Conservation (phyloP, 2,797 vertebrate genomes). For the Chloroceryle amazona region DNA sequence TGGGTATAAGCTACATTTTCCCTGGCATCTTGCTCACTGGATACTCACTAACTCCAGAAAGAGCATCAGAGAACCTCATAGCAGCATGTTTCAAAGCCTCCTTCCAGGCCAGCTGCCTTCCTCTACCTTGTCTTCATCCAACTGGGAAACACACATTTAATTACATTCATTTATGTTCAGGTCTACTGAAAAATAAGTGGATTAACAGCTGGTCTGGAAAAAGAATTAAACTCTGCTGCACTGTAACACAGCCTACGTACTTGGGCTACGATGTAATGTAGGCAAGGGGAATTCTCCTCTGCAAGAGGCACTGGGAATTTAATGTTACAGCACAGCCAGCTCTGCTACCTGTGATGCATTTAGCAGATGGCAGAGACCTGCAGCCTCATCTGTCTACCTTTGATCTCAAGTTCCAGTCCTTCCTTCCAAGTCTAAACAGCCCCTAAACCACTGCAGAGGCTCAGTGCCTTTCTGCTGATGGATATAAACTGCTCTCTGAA, state of each 20-base stretch:
- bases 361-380: slow-evolving; percentile 37
- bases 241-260: background rate
- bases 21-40: background rate
- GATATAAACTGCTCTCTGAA: background rate
- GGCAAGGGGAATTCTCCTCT: background rate
- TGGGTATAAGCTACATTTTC: background rate
- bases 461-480: background rate
- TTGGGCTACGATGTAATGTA: background rate
- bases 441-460: background rate
- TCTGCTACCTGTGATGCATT: background rate
- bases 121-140: background rate
- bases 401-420: background rate
- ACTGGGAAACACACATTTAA: slow-evolving; percentile 16
- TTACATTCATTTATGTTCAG: slow-evolving; percentile 48
- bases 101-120: background rate
- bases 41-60: background rate
- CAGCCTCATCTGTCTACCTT: background rate
- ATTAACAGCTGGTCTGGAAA: slow-evolving; percentile 51
- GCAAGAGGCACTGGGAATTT: background rate
- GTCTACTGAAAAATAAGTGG: slow-evolving; percentile 48
- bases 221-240: background rate
- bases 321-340: background rate
- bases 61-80: background rate
- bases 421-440: background rate
- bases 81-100: background rate